Percentiles rank a stretch among this genome's conserved stretches.
These are phyloP conservation scores for Lanius ludovicianus DNA, from an alignment of 2,113 vertebrate species.

Conservation along the genomic window DNA sequence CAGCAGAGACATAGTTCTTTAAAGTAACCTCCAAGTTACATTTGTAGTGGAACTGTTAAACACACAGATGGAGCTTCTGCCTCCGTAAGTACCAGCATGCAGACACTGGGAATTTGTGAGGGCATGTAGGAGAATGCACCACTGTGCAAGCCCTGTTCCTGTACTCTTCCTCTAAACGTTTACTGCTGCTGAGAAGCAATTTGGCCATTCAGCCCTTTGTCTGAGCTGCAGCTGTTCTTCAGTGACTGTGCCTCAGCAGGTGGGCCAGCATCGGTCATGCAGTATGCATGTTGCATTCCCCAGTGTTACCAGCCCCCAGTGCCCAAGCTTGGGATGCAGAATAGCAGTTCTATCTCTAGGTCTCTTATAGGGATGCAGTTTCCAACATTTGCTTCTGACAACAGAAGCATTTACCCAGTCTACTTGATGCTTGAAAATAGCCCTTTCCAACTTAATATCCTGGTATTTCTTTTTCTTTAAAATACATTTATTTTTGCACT, in stretches of 20 bases:
- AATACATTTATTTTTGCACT: neutral
- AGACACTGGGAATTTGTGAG: neutral
- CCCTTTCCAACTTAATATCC: neutral
- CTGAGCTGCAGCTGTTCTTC: slow-evolving; percentile 15
- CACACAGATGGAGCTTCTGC: neutral
- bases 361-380: neutral
- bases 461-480: neutral
- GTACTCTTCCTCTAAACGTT: neutral
- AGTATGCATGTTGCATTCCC: neutral
- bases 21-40: neutral
- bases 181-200: neutral
- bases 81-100: neutral
- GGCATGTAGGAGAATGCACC: neutral
- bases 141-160: neutral
- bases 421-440: neutral
- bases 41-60: neutral
- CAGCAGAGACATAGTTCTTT: neutral
- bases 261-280: neutral
- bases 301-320: neutral
- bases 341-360: neutral
- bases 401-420: neutral
- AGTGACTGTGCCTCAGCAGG: neutral
- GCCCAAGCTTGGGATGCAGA: neutral
- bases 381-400: neutral
- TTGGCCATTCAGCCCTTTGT: neutral